Evolutionary conservation across 2,797 vertebrate species (phyloP), one percentile per base, ranked within the genome.

Genomic region (Sarcophilus harrisii): DNA sequence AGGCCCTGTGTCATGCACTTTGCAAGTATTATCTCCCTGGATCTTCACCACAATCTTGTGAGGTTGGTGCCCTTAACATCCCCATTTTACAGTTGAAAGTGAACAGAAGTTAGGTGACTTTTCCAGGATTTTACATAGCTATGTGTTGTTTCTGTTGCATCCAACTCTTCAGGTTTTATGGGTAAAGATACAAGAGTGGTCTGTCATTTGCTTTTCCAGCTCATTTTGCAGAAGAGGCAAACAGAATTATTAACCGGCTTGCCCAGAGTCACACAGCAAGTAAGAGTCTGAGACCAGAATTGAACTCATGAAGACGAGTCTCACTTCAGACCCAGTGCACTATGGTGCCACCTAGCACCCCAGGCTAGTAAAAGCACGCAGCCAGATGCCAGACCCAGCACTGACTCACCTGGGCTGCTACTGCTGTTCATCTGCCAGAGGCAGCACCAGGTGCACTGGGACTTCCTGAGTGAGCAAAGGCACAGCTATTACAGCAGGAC

Each of bases 401-500:
- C 10, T 27, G 21, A 27, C 9, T 49, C 38, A 3, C 21, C 9
- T 11, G 21, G 24, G 21, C 38, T 27, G 73, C 38, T 49, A 99
- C 94, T 99, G 98, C 92, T 98, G 98, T 89, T 99, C 99, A 3
- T 99, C 98, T 3, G 99, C 99, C 99, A 99, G 98, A 58, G 94
- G 96, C 93, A 99, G 95, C 13, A 97, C 97, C 97, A 99, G 99
- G 90, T 99, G 98, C 92, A 97, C 98, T 97, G 99, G 97, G 54
- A 99, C 99, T 97, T 99, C 99, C 57, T 99, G 99, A 95, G 99
- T 99, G 96, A 99, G 99, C 97, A 99, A 99, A 95, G 99, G 99
- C 12, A 99, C 99, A 12, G 99, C 99, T 87, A 87, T 11, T 81
- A 81, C 8, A 81, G 21, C 27, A 9, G 10, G 38, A 87, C 8